Conservation (phyloP, 2,797 vertebrate genomes). For the Rhincodon typus region DNA sequence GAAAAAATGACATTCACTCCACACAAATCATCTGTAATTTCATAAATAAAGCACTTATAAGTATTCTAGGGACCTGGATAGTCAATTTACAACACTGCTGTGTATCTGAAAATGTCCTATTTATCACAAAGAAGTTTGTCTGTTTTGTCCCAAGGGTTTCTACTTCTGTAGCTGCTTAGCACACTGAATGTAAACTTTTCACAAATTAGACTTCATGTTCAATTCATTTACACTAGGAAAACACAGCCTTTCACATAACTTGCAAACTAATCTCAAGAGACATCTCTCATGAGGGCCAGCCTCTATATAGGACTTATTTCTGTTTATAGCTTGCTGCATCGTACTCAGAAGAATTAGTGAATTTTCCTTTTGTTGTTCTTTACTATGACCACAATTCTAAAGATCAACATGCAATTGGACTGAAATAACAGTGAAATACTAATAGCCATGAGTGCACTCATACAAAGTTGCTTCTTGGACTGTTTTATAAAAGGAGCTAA, state of each 20-base stretch:
- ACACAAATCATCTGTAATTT: not conserved
- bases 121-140: not conserved
- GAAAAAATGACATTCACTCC: not conserved
- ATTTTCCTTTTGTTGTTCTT: not conserved
- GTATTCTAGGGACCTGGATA: not conserved
- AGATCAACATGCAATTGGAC: not conserved
- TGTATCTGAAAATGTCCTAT: not conserved
- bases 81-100: conserved; percentile 7
- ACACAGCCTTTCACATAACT: not conserved
- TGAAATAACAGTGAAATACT: not conserved
- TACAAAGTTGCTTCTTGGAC: not conserved
- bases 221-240: not conserved
- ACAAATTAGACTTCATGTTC: conserved; percentile 28
- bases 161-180: not conserved
- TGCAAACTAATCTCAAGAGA: not conserved
- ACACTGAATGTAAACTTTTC: conserved; percentile 4
- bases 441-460: not conserved
- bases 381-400: not conserved
- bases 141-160: not conserved
- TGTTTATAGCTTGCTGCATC: not conserved
- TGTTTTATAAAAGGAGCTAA: not conserved
- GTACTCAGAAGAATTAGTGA: not conserved
- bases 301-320: not conserved
- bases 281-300: not conserved
- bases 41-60: not conserved